Evolutionary conservation across 2,888 invertebrate species (phyloP), one percentile per base, ranked within the genome.

Genomic region (Aleiodes testaceus): DNA sequence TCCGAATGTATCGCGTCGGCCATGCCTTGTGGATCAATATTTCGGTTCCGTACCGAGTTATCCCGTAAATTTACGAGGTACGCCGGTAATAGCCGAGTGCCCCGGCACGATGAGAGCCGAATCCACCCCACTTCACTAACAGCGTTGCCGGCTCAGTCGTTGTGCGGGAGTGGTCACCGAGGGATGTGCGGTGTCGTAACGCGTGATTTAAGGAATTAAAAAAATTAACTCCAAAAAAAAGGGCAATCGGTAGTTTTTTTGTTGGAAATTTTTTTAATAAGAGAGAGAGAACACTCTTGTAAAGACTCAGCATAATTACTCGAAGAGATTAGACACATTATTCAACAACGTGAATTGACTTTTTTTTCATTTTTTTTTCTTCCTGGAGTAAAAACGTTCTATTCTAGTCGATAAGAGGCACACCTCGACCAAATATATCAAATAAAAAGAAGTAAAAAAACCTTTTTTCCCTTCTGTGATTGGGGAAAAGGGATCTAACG

Each of bases 131-230:
- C 79, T 79, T 79, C 3, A 71, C 70, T 75, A 75, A 78, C 84
- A 81, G 81, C 82, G 85, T 84, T 84, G 84, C 82, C 81, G 85
- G 82, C 80, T 85, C 87, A 87, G 86, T 87, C 84, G 83, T 80
- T 82, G 87, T 83, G 86, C 86, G 86, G 87, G 87, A 87, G 86
- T 85, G 86, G 87, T 85, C 86, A 83, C 76, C 77, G 85, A 84
- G 85, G 84, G 84, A 87, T 86, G 86, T 85, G 81, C 80, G 80
- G 79, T 80, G 83, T 80, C 81, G 82, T 81, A 82, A 82, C 78
- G 84, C 81, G 84, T 83, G 85, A 84, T 79, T 45, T 81, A 81
- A 82, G 78, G 70, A 82, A 79, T 79, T 79, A 79, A 78, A 74
- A 30, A n/a, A 55, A 14, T 36, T 55, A 42, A 70, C 53, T 52